Base-by-base conservation (phyloP, 2,797 vertebrate genomes). In the Galago senegalensis region DNA sequence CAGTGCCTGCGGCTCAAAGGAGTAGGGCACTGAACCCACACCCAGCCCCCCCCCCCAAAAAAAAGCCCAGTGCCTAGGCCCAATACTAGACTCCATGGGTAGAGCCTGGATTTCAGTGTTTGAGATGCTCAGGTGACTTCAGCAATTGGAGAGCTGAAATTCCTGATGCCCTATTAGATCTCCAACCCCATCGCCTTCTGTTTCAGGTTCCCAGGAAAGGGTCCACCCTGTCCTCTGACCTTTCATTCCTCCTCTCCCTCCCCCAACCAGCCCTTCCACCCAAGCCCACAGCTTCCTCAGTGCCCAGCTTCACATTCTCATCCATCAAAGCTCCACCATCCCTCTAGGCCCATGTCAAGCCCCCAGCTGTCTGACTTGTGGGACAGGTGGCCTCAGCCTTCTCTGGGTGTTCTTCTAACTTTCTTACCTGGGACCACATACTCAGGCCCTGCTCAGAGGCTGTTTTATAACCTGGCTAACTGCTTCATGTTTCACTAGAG, bases 231-330 rank as follows among this genome's bases (percentile, higher is more conserved):
- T 77, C 58, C 6, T 23, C 46, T 2, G 10, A 77, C 65, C 34
- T 80, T 43, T 46, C 53, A 29, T 11, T 56, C 79, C 40, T 31
- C 20, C 85, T 46, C 37, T 53, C 34, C 43, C 34, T 53, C 49
- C 49, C 46, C 49, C 49, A 53, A 53, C 49, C 60, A 81, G 75
- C 7, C 27, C 3, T 63, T 67, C 70, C 31, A 69, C 43, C 53
- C 58, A 65, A 69, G 77, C 23, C 60, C 34, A 70, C 3, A 20
- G 72, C 14, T 29, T 73, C 43, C 91, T 37, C 27, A n/a, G 4
- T 12, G 21, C 0, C 0, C 7, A 40, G 25, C 25, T 25, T 67
- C 40, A 56, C 37, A 49, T 43, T 73, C 56, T 20, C 0, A 0
- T 16, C 61, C 53, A 31, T 46, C 53, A 25, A 63, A 31, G 43